These are phyloP conservation scores for Gallinago paraguaiae DNA, from an alignment of 2,113 vertebrate genomes.

Conservation along the genomic window DNA sequence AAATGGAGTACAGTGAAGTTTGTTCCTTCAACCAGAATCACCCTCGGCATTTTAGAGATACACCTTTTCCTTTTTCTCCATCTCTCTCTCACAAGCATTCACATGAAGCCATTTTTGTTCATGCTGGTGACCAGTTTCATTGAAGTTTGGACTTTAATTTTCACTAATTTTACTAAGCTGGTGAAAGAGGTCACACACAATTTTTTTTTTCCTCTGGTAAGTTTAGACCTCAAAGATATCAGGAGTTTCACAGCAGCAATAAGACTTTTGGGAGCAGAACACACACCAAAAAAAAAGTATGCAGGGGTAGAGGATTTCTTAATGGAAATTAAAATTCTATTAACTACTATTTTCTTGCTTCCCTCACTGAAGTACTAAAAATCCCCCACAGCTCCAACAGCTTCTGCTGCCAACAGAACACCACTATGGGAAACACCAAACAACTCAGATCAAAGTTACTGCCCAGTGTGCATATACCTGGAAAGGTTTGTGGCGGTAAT, in stretches of 20 bases:
- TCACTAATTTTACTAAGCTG: background rate
- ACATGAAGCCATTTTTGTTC: background rate
- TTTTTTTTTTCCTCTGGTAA: background rate
- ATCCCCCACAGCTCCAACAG: background rate
- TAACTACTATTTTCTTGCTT: background rate
- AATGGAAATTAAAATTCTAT: background rate
- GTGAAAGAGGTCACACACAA: background rate
- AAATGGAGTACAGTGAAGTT: background rate
- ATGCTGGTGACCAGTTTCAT: background rate
- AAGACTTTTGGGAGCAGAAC: background rate
- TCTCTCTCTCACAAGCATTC: background rate
- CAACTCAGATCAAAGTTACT: background rate
- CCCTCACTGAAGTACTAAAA: background rate
- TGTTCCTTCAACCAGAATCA: background rate
- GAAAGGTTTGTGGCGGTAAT: background rate
- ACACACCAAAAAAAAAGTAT: background rate
- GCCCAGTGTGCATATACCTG: background rate
- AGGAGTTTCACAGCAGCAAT: background rate
- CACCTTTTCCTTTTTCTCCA: background rate
- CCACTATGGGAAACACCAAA: background rate
- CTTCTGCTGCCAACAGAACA: background rate
- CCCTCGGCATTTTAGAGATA: background rate
- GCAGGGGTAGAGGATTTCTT: accelerated
- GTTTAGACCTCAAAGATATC: background rate
- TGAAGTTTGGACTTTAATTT: background rate